A percentile compares a stretch with the other conserved stretches of the same genome.
phyloP scores from a whole-genome alignment of 2,888 invertebrate species.

The Drosophila bunnanda region DNA sequence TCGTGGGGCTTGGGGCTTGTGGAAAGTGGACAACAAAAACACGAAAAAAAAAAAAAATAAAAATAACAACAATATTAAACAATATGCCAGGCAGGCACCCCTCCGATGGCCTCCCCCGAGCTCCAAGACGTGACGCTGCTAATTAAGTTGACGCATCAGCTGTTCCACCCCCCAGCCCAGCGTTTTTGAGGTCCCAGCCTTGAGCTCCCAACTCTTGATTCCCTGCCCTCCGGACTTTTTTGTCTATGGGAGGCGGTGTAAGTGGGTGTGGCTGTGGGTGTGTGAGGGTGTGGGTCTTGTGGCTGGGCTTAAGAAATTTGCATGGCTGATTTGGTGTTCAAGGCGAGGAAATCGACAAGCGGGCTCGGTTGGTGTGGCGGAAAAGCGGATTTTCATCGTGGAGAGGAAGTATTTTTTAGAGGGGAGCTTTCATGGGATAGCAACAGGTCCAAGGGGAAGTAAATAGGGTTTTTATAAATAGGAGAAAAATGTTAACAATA shows the following conservation, averaged over 20 bases:
- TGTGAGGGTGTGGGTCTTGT: conserved; percentile 38
- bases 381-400: background rate
- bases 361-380: background rate
- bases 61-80: conserved; percentile 68
- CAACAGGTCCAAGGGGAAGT: conserved; percentile 10
- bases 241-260: conserved; percentile 21
- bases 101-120: conserved; percentile 5
- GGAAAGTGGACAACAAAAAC: background rate
- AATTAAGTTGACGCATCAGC: conserved; percentile 77
- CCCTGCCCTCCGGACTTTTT: conserved; percentile 52
- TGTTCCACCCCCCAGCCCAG: conserved; percentile 6
- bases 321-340: conserved; percentile 73
- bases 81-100: conserved; percentile 59
- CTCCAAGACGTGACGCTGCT: conserved; percentile 75
- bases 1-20: conserved; percentile 18
- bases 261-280: conserved; percentile 1
- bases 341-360: conserved; percentile 12
- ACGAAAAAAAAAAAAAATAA: conserved; percentile 17
- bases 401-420: background rate
- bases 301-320: conserved; percentile 74
- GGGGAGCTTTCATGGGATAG: background rate
- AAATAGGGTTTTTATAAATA: background rate
- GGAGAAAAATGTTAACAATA: background rate
- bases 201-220: conserved; percentile 8
- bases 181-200: background rate